Percentiles rank a stretch among this genome's conserved stretches.
phyloP scores from a whole-genome alignment of 2,888 invertebrate genomes.

The Teleogryllus oceanicus region DNA sequence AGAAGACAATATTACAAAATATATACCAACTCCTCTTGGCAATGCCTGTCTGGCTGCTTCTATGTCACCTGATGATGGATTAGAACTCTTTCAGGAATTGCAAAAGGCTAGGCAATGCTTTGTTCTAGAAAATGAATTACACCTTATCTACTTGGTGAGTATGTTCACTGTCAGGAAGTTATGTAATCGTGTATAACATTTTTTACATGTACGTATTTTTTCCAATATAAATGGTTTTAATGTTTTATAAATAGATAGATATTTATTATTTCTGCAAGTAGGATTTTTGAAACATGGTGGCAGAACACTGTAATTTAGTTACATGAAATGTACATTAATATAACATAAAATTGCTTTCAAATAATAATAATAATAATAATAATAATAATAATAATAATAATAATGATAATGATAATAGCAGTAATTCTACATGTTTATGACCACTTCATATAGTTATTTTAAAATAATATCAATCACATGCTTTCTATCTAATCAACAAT shows the following conservation, averaged over 20 bases:
- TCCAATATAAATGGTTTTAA: not conserved
- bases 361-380: not conserved
- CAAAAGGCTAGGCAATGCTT: constrained; percentile 85
- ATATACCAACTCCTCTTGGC: constrained; percentile 80
- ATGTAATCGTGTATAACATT: not conserved
- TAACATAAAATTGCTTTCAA: too few relatives aligned
- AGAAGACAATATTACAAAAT: constrained; percentile 53
- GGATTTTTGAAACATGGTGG: too few relatives aligned
- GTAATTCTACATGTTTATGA: too few relatives aligned
- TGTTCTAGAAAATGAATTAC: constrained; percentile 90
- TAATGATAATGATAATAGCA: constrained; percentile 4
- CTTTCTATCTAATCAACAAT: too few relatives aligned
- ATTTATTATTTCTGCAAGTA: too few relatives aligned
- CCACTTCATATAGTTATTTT: too few relatives aligned
- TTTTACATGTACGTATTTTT: not conserved
- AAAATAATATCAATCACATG: too few relatives aligned
- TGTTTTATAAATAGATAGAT: not conserved
- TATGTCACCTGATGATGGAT: constrained; percentile 90
- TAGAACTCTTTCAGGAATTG: constrained; percentile 83
- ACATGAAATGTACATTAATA: too few relatives aligned
- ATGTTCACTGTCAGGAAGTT: not conserved
- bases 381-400: not conserved
- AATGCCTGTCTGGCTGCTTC: constrained; percentile 90
- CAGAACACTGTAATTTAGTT: too few relatives aligned
- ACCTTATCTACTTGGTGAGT: constrained; percentile 84